Conservation (phyloP, 2,888 invertebrate genomes). For the Netelia melanura region DNA sequence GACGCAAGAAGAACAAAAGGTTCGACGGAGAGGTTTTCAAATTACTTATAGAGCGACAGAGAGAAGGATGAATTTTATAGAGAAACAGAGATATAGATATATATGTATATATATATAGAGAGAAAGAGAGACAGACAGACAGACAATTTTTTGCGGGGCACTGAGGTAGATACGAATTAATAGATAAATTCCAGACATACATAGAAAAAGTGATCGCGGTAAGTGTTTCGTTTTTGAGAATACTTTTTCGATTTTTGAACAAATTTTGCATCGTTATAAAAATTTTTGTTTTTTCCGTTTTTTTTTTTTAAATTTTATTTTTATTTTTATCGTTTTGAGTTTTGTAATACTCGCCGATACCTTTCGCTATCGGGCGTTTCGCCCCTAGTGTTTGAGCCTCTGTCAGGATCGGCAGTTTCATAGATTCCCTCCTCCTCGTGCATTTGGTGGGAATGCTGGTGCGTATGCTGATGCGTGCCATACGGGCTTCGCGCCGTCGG, state of each 20-base stretch:
- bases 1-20: not conserved
- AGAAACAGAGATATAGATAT: not conserved
- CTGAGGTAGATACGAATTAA: not conserved
- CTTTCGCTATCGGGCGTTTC: conserved; percentile 96
- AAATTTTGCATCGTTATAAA: no score
- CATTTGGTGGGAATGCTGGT: conserved; percentile 86
- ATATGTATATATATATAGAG: not conserved
- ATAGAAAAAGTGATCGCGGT: conserved; percentile 34
- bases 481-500: conserved; percentile 87
- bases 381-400: conserved; percentile 89
- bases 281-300: not conserved
- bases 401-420: conserved; percentile 93
- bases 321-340: conserved; percentile 48
- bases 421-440: conserved; percentile 94
- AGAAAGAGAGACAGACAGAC: conserved; percentile 23
- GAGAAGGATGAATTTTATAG: not conserved
- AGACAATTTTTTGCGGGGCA: not conserved
- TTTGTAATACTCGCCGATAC: conserved; percentile 85
- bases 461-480: conserved; percentile 86
- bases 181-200: not conserved
- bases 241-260: conserved; percentile 15
- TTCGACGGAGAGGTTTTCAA: conserved; percentile 39
- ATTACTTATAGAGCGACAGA: conserved; percentile 15
- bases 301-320: conserved; percentile 57
- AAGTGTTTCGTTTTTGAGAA: conserved; percentile 25